phyloP scores from a whole-genome alignment of 2,113 vertebrate genomes.

The Gambusia holbrooki region DNA sequence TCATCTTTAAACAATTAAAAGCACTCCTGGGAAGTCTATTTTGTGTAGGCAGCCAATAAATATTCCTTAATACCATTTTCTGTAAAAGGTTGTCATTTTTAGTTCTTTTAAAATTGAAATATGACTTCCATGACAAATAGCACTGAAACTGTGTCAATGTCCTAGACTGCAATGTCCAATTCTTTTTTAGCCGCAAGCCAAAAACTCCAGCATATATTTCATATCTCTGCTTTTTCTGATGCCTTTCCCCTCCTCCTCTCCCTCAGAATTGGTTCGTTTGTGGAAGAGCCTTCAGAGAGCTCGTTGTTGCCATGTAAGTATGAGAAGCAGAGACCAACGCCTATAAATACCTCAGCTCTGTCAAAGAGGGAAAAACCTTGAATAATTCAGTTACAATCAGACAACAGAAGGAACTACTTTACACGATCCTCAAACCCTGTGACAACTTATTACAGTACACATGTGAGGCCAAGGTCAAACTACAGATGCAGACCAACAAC shows the following conservation, averaged over 20 bases:
- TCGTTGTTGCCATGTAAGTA: constrained; percentile 51
- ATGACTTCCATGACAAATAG: constrained; percentile 9
- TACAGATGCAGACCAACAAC: constrained; percentile 4
- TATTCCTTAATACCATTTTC: constrained; percentile 16
- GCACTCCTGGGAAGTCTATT: constrained; percentile 20
- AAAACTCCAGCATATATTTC: constrained; percentile 41
- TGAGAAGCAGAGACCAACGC: constrained; percentile 51
- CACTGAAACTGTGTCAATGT: constrained; percentile 19
- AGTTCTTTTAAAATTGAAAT: constrained; percentile 1
- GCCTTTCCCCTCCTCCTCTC: constrained; percentile 35
- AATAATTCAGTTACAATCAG: constrained; percentile 68
- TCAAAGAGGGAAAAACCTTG: constrained; percentile 57
- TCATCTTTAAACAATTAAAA: constrained; percentile 15
- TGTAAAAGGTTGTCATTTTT: not conserved
- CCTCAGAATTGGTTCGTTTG: constrained; percentile 46
- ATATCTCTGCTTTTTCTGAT: constrained; percentile 30
- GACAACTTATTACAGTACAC: constrained; percentile 11
- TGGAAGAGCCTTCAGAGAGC: constrained; percentile 56
- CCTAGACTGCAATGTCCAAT: constrained; percentile 27
- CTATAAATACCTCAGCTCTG: constrained; percentile 72
- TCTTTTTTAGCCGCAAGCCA: constrained; percentile 50
- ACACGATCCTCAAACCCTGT: constrained; percentile 40
- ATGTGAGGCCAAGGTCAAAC: constrained; percentile 51
- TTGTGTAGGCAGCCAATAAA: constrained; percentile 3
- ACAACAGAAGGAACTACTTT: constrained; percentile 50